Evolutionary conservation across 2,113 vertebrate genomes (phyloP), one percentile per base, ranked within the genome.

Genomic region (Scopus umbretta): DNA sequence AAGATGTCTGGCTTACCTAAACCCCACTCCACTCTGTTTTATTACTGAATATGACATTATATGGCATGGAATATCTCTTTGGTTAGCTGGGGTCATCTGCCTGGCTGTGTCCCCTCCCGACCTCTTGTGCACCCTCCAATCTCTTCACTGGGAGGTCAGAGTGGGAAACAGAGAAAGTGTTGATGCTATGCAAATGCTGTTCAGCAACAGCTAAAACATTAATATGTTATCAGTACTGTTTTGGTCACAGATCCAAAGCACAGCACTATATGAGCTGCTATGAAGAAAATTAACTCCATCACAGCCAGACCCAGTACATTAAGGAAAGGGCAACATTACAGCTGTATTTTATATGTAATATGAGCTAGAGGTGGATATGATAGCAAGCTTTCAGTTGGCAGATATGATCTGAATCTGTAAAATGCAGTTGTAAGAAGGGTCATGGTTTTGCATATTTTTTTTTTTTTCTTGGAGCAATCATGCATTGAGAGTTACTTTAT

Each of bases 141-240:
- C 20, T 38, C 0, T 38, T 83, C 0, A 0, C 32, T 34, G 55
- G 3, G n/a, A 10, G 26, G 6, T 8, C 16, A 84, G 11, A 66
- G 26, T 70, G 68, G 52, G 50, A 53, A 42, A 71, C 10, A 25
- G 30, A 34, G 25, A 11, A 42, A 45, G 7, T 1, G 1, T 23
- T 71, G 45, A 10, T n/a, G 38, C 8, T 11, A 27, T 32, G 32
- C 38, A 42, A 90, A 66, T 25, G 13, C 50, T 71, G 30, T 40
- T 74, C 47, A 45, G 11, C 21, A 56, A 27, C 3, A 67, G 32
- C 55, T 71, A 38, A 67, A 88, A 52, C 11, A 10, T 61, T 29
- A 43, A 16, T 43, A 16, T 12, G 16, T 79, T 49, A 10, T 52
- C 45, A 61, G 8, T 7, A 32, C 13, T 74, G 42, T 45, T 95